phyloP scores from a whole-genome alignment of 2,888 invertebrate genomes.

The Azorinus chamasolen region DNA sequence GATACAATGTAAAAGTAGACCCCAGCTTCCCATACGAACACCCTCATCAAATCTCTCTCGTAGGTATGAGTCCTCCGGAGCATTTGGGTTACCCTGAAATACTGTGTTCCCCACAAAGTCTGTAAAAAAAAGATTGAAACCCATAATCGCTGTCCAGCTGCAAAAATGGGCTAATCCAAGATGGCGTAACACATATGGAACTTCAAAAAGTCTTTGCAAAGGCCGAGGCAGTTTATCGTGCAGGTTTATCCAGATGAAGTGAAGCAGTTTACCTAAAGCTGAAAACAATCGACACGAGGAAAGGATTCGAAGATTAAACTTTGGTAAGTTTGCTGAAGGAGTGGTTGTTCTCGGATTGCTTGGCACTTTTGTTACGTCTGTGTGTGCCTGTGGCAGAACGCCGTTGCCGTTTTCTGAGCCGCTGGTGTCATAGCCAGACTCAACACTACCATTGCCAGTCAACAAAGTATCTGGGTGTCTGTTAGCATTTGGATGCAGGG shows the following conservation, averaged over 20 bases:
- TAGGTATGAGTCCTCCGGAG: slow-evolving; percentile 81
- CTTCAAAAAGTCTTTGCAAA: slow-evolving; percentile 87
- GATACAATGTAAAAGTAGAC: slow-evolving; percentile 97
- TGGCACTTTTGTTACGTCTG: too few species aligned
- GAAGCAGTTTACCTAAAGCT: slow-evolving; percentile 48
- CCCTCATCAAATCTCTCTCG: slow-evolving; percentile 92
- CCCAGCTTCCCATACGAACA: slow-evolving; percentile 98
- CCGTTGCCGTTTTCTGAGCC: slow-evolving; percentile 63
- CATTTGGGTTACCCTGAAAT: slow-evolving; percentile 93
- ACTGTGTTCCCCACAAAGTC: slow-evolving; percentile 98
- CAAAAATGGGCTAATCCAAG: slow-evolving; percentile 97
- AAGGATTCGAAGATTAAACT: slow-evolving; percentile 3
- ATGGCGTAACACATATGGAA: slow-evolving; percentile 94
- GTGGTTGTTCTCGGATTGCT: too few species aligned
- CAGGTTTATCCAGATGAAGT: slow-evolving; percentile 60
- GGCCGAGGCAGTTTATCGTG: slow-evolving; percentile 73
- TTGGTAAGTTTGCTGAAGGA: background rate
- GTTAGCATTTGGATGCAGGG: background rate
- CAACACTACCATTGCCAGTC: slow-evolving; percentile 47
- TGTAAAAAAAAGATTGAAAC: slow-evolving; percentile 98
- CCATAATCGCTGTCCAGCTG: slow-evolving; percentile 99
- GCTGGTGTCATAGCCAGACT: slow-evolving; percentile 82
- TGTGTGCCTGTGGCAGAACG: slow-evolving; percentile 4
- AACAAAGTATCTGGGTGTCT: slow-evolving; percentile 20
- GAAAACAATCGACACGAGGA: slow-evolving; percentile 45